Evolutionary conservation across 2,113 vertebrate species (phyloP), one percentile per base, ranked within the genome.

Genomic region (Pelusios castaneus): DNA sequence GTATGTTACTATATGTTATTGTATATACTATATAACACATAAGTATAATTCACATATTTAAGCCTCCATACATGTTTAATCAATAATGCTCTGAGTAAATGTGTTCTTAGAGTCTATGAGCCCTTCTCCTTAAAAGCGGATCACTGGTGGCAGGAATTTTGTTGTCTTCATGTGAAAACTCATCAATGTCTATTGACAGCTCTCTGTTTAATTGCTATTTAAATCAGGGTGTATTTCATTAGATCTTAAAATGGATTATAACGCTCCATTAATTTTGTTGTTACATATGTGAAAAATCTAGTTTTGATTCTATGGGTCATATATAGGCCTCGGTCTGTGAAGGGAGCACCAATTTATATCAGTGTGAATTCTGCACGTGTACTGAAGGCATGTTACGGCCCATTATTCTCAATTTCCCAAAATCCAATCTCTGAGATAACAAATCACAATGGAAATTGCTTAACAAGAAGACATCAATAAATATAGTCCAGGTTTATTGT

Each of bases 321-420:
- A 75, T 25, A 54, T 78, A 84, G 92, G 84, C 88, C 81, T 93
- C 27, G 0, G 52, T 81, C 91, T 89, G 78, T 91, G 88, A 92
- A 91, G 87, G 25, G n/a, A 89, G 58, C 14, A 93, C 75, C 91
- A 75, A 78, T 58, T 94, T 96, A 91, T 94, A 97, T 75, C 95
- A 97, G 27, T 93, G 84, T 84, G 94, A 97, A 92, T 67, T 94
- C 94, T 90, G 73, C 82, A 96, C 54, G n/a, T 88, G 91, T 94
- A 90, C 92, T 96, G 90, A 95, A 95, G 75, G 78, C 92, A 86
- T 80, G 92, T 95, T 94, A 97, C 3, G 58, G 88, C 31, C 96
- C 95, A 97, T 97, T 97, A 97, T 97, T 96, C 95, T 96, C 97
- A 96, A 96, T 96, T 96, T 97, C 94, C 92, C 84, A 82, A 96